These are phyloP conservation scores for Mustela erminea DNA, from an alignment of 2,797 vertebrate genomes.

Conservation along the genomic window DNA sequence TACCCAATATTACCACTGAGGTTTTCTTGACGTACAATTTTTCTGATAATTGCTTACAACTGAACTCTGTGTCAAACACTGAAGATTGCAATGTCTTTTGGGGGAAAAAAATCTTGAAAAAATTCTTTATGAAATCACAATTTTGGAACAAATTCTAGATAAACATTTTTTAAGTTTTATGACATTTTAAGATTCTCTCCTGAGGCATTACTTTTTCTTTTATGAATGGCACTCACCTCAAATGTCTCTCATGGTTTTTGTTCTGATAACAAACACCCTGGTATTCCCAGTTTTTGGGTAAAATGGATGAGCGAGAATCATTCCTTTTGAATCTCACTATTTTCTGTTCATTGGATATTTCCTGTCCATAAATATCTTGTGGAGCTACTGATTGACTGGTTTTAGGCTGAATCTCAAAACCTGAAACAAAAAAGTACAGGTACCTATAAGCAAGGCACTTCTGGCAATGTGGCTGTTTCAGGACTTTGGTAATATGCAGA, in stretches of 20 bases:
- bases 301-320: constrained; percentile 46
- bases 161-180: not conserved
- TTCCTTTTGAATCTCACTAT: constrained; percentile 37
- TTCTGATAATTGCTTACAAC: constrained; percentile 23
- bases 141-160: not conserved
- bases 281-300: constrained; percentile 44
- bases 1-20: not conserved
- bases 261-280: constrained; percentile 19
- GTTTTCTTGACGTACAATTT: not conserved
- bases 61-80: constrained; percentile 1
- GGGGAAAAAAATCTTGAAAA: not conserved
- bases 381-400: not conserved
- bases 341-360: constrained; percentile 34
- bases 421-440: constrained; percentile 64
- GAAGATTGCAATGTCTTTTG: not conserved
- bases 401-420: constrained; percentile 42
- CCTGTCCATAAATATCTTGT: not conserved
- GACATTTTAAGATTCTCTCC: not conserved
- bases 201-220: not conserved
- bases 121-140: constrained; percentile 1
- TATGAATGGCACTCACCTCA: constrained; percentile 68
- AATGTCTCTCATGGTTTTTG: not conserved
- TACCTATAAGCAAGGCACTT: not conserved
- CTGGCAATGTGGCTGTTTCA: not conserved
- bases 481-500: not conserved